Base-by-base conservation (phyloP, 1,140 invertebrate genomes). In the Drosophila varians region DNA sequence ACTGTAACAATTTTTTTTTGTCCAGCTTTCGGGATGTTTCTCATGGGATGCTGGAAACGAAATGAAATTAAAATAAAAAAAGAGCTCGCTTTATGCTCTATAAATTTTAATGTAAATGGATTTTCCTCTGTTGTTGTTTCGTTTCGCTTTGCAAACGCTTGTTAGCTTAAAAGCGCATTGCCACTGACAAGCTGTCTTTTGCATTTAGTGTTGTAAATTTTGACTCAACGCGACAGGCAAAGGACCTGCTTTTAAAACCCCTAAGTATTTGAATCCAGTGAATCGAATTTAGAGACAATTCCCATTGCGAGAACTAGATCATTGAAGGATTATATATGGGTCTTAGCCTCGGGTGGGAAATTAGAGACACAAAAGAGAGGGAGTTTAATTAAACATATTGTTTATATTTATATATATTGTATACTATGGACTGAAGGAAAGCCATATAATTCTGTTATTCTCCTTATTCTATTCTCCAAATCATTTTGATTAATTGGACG, bases 61-160 rank as follows among this genome's bases (percentile, higher is more conserved):
- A 72, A 64, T 58, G 64, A 86, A 84, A 78, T 79, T 69, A 86
- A 86, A 42, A 38, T 14, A 16, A 42, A 86, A 86, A 86, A 86
- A 87, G 54, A 60, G 83, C 70, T 64, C 74, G 65, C 77, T 87
- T 86, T 82, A 87, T 80, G 82, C 82, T 87, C 82, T 87, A 87
- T 87, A 87, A 87, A 87, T 87, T 87, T 87, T 75, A 87, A 87
- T 87, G 82, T 53, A 87, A 87, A 87, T 87, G 82, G 82, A 68
- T 87, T 87, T 71, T 34, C 36, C 42, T 23, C 68, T 55, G 62
- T 70, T 77, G 48, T 40, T 53, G 65, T 34, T 66, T 71, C 54
- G 57, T 56, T 71, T 61, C 72, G 73, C 51, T 62, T 77, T 53
- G 62, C 75, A 66, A 42, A 86, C 73, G 80, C 80, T 86, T 77